Conservation (phyloP, 1,140 invertebrate species). For the Drosophila subpulchrella region DNA sequence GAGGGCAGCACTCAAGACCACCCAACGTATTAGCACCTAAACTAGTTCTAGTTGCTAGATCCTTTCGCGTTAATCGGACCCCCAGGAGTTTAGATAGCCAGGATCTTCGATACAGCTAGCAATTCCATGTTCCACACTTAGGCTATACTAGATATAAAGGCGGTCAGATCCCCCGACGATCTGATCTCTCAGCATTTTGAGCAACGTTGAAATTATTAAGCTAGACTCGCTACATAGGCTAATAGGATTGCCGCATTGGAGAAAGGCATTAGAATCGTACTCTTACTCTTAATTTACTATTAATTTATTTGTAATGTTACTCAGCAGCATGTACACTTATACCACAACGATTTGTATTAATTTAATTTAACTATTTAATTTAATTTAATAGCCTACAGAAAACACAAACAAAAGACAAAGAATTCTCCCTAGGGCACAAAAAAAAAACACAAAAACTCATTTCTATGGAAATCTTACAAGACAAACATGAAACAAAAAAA, state of each 20-base stretch:
- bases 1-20: conserved; percentile 42
- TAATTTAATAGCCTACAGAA: conserved; percentile 42
- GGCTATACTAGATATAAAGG: conserved; percentile 30
- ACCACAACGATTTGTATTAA: conserved; percentile 77
- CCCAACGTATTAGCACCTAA: conserved; percentile 78
- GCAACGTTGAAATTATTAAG: conserved; percentile 59
- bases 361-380: conserved; percentile 60
- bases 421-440: conserved; percentile 83
- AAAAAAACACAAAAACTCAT: conserved; percentile 25
- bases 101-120: conserved; percentile 75
- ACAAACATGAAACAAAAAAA: conserved; percentile 24
- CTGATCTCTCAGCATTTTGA: conserved; percentile 50
- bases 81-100: conserved; percentile 38
- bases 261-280: conserved; percentile 22
- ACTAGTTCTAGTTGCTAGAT: conserved; percentile 61
- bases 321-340: conserved; percentile 48
- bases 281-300: conserved; percentile 38
- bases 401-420: conserved; percentile 73
- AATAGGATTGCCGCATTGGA: conserved; percentile 5
- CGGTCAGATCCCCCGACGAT: conserved; percentile 21
- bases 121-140: conserved; percentile 82
- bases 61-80: conserved; percentile 22
- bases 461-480: conserved; percentile 18
- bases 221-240: conserved; percentile 40
- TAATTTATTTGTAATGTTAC: conserved; percentile 67